Conservation (phyloP, 2,888 invertebrate species). For the Dryococelus australis region DNA sequence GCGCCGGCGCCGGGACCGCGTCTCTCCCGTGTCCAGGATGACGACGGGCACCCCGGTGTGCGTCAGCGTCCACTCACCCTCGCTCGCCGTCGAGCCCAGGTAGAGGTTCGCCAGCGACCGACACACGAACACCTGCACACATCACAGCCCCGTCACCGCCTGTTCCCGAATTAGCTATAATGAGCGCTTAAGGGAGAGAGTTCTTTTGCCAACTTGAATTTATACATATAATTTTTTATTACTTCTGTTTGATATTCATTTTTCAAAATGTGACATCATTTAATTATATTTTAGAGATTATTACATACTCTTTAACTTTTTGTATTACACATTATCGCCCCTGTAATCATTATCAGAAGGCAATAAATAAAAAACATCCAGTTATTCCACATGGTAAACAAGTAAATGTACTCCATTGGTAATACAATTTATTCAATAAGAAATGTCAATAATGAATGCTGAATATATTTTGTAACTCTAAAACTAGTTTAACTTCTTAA, state of each 20-base stretch:
- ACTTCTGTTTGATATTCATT: not conserved
- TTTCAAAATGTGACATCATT: too few species aligned
- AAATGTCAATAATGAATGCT: too few species aligned
- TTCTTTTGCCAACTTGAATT: not conserved
- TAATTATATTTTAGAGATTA: too few species aligned
- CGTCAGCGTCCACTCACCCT: constrained; percentile 70
- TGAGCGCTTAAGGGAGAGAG: not conserved
- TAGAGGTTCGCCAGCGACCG: constrained; percentile 78
- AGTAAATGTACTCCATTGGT: too few species aligned
- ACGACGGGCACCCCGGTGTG: constrained; percentile 83
- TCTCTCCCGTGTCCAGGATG: constrained; percentile 78
- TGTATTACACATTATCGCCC: too few species aligned
- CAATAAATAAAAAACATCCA: too few species aligned
- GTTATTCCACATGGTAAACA: too few species aligned
- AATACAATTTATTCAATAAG: too few species aligned
- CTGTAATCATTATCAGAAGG: too few species aligned
- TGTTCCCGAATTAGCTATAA: not conserved
- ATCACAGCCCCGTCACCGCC: constrained; percentile 35
- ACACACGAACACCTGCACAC: constrained; percentile 72
- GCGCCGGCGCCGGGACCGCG: constrained; percentile 71
- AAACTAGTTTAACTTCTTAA: too few species aligned
- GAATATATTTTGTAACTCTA: too few species aligned
- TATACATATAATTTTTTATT: not conserved
- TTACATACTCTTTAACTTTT: too few species aligned
- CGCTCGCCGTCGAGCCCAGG: constrained; percentile 64